These are phyloP conservation scores for Drosophila kurseongensis DNA, from an alignment of 1,140 invertebrate genomes.

Conservation along the genomic window DNA sequence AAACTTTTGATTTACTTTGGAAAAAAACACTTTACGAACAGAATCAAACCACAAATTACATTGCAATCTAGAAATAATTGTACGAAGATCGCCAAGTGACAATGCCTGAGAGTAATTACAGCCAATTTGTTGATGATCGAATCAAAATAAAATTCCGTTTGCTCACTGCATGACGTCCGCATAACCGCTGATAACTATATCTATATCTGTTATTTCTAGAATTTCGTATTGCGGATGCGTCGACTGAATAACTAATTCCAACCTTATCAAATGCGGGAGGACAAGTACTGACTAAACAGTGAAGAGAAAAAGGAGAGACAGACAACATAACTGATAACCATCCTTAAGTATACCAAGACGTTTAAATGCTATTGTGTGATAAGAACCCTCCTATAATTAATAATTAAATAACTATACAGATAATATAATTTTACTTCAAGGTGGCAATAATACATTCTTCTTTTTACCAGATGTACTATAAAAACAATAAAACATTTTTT, in stretches of 20 bases:
- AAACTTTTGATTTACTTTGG: background rate
- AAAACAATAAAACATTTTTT: background rate
- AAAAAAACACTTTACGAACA: slow-evolving; percentile 1
- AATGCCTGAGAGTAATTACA: slow-evolving; percentile 14
- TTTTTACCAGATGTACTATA: too few relatives aligned
- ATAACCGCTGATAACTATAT: slow-evolving; percentile 13
- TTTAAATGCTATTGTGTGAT: background rate
- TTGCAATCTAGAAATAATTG: slow-evolving; percentile 12
- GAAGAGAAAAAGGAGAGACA: background rate
- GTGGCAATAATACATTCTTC: too few relatives aligned
- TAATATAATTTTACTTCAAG: too few relatives aligned
- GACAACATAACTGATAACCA: too few relatives aligned
- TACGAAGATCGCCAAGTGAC: background rate
- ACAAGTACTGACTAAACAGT: slow-evolving; percentile 1
- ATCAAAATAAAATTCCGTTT: slow-evolving; percentile 22
- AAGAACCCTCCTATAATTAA: too few relatives aligned
- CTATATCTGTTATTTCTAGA: slow-evolving; percentile 22
- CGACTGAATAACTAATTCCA: slow-evolving; percentile 17
- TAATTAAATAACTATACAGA: too few relatives aligned
- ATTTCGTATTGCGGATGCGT: slow-evolving; percentile 37
- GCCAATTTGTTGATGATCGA: slow-evolving; percentile 34
- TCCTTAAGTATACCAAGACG: too few relatives aligned
- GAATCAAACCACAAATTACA: slow-evolving; percentile 2
- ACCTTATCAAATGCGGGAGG: slow-evolving; percentile 26
- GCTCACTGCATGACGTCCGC: slow-evolving; percentile 34